Evolutionary conservation across 64 coral and sea anemone species (phyloP), one percentile per base, ranked within the genome.

Genomic region (Montipora cactus): DNA sequence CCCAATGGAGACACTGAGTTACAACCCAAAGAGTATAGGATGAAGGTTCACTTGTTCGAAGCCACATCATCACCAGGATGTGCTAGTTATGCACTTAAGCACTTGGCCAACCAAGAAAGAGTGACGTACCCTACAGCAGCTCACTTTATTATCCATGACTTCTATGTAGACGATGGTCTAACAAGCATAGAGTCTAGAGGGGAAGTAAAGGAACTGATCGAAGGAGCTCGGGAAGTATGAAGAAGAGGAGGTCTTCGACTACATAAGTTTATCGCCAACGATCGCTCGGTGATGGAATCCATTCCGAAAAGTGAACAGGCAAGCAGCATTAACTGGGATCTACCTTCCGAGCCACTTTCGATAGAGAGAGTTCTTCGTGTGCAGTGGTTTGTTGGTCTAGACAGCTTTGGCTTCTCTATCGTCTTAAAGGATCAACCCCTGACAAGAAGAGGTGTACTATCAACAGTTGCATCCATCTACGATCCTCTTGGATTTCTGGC

Each of bases 311-410:
- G 22, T 23, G 23, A 23, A 23, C 23, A 23, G 23, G 23, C 23
- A 23, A 23, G 23, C 0, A 0, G 0, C 23, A 23, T 0, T 0
- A 23, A 23, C 23, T 23, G 23, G 23, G 23, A 23, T 23, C 23
- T 23, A 23, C 23, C 23, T 23, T 23, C 23, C 23, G 23, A 23
- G 23, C 23, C 23, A 23, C 23, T 23, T 2, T 20, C 23, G 19
- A 75, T 75, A 18, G 52, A 55, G 9, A 10, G 52, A 55, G 52
- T 10, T 23, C 23, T 23, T 23, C 23, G 23, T 19, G 81, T 85
- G n/a, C 51, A 85, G 53, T 85, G 81, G 81, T 45, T 19, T 16
- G 79, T 81, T 8, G 79, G 55, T 18, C 0, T 48, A 51, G 79
- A 81, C 52, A 18, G 81, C 53, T 45, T 67, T 28, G n/a, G 4